Evolutionary conservation across 2,113 vertebrate genomes (phyloP), one percentile per base, ranked within the genome.

Genomic region (Setophaga coronata): DNA sequence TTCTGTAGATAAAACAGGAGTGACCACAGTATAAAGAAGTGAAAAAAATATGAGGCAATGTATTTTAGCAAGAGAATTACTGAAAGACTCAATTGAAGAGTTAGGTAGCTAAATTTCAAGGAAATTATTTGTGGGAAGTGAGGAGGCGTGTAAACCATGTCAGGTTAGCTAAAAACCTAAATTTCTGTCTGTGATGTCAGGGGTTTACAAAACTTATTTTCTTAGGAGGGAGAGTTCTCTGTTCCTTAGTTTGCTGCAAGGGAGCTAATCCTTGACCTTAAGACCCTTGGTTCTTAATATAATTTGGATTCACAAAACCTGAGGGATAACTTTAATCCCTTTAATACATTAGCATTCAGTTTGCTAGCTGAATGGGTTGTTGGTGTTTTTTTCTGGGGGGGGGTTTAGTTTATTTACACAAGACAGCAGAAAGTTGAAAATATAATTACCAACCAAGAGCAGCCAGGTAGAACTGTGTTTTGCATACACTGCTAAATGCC

Each of bases 81-180:
- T 60, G 57, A 54, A 84, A 86, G 51, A 58, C 1, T 23, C 7
- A 74, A 2, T 12, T 43, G n/a, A 81, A 81, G 51, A 62, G 4
- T 62, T 74, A 73, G 7, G 50, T 54, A 47, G 23, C 5, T 84
- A 73, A 43, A 83, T 78, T 89, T 89, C 47, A 84, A 78, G 6
- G 26, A 87, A 66, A 65, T 38, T 31, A 21, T 50, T 31, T 62
- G 12, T 76, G 33, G 17, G 29, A 84, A 9, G 16, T 26, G 24
- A 5, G 5, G 70, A 33, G 18, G 10, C 2, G 0, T 67, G 43
- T 1, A 1, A 40, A 31, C 14, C 3, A 3, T n/a, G 12, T 50
- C 15, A 42, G 6, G 10, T 58, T 78, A 54, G 4, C 34, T 70
- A 78, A 66, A 85, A 85, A 83, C 12, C 18, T 78, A 43, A 31